Base-by-base conservation (phyloP, 1,140 invertebrate genomes). In the Pseudomyrmex concolor region DNA sequence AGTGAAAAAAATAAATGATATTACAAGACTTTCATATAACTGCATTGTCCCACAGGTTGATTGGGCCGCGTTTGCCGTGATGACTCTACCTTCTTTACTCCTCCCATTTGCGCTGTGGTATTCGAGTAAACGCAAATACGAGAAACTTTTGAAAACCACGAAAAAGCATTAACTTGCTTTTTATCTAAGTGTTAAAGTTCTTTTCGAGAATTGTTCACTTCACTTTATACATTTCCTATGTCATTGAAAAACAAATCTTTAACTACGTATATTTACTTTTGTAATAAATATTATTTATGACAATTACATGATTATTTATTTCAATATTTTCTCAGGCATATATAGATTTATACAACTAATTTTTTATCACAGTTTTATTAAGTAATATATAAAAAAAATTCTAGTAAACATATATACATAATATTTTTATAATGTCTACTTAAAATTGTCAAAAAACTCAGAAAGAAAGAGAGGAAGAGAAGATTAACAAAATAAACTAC, bases 21-120 rank as follows among this genome's bases (percentile, higher is more conserved):
- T 34, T 34, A 34, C 34, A 34, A 34, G 34, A 34, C 12, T 25
- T 25, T 0, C 10, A 60, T 25, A 13, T 54, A 22, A 68, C 45
- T 10, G 10, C 19, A n/a, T 54, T 22, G 0, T 48, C 2, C 25
- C 0, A 1, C 91, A 97, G 96, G 91, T 99, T 73, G 98, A 99
- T 93, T 99, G 99, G 99, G 95, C 97, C 64, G 97, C 98, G 45
- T 99, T 99, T 94, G 98, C 98, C 73, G 96, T 99, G 8, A 99
- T 99, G 98, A 98, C 98, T 55, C 94, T 99, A 64, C 98, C 99
- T 66, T 98, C 98, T 2, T 94, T 99, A 15, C 97, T 96, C n/a
- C 98, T 99, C 94, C 99, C 99, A 45, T 98, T 98, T 93, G 96
- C 97, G 34, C 95, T 99, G 64, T 99, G 98, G 98, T 98, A 96